Evolutionary conservation across 2,113 vertebrate genomes (phyloP).

Genomic region (Pterocles burchelli): DNA sequence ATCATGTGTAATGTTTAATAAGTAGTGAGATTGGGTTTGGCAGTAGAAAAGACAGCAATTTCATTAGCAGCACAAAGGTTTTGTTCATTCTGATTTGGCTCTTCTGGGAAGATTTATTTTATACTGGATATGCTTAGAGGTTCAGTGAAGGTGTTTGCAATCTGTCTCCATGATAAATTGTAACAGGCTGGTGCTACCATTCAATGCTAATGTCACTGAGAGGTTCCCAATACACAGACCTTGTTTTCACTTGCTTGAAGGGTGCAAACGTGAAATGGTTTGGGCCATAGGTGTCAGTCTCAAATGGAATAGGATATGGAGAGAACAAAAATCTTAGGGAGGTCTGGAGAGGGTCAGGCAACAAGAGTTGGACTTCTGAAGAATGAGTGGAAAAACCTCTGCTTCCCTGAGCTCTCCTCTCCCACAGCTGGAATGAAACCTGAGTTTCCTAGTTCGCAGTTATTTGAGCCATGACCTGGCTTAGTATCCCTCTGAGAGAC

Average conservation of each 20-base stretch:
- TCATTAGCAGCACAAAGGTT: not conserved
- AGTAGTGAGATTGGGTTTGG: not conserved
- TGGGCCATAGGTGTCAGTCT: not conserved
- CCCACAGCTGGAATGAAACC: not conserved
- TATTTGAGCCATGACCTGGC: not conserved
- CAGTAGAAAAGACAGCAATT: not conserved
- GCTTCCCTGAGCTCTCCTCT: not conserved
- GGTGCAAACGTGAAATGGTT: not conserved
- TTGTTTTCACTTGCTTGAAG: not conserved
- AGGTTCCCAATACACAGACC: not conserved
- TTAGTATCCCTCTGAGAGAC: not conserved
- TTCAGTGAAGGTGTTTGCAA: not conserved
- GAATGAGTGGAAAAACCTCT: not conserved
- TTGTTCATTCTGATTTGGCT: not conserved
- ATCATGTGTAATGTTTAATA: not conserved
- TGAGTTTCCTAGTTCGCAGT: not conserved
- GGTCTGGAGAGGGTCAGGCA: not conserved
- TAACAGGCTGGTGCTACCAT: not conserved
- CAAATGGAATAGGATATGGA: not conserved
- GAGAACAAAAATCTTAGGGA: not conserved
- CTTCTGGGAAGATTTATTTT: not conserved
- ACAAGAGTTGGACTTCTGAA: not conserved
- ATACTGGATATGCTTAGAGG: not conserved
- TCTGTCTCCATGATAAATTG: not conserved
- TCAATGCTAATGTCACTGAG: rapidly evolving